Conservation (phyloP, 2,888 invertebrate genomes). For the Bibio marci region DNA sequence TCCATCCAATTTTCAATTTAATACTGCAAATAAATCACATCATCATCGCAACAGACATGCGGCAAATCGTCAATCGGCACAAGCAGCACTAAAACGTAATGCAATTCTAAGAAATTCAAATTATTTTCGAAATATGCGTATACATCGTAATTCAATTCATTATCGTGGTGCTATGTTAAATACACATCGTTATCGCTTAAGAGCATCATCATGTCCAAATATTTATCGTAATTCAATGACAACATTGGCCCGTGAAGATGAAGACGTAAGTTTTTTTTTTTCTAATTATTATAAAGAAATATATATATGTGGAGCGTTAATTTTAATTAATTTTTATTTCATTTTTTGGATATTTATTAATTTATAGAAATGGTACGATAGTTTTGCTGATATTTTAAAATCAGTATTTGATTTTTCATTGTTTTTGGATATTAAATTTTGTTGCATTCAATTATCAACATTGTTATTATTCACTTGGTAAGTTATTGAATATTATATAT, state of each 20-base stretch:
- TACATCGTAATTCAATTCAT: conserved; percentile 66
- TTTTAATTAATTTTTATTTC: conserved; percentile 4
- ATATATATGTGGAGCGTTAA: too few species aligned
- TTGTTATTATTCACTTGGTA: conserved; percentile 82
- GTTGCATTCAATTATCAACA: conserved; percentile 68
- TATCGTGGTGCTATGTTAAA: conserved; percentile 75
- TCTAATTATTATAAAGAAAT: background rate
- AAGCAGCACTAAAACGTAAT: conserved; percentile 20
- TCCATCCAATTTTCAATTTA: background rate
- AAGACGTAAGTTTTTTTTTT: conserved; percentile 44
- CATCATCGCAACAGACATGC: conserved; percentile 10
- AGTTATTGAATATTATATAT: too few species aligned
- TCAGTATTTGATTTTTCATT: conserved; percentile 66
- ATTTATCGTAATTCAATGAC: conserved; percentile 82
- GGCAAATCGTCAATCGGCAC: background rate
- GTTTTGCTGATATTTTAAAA: conserved; percentile 44
- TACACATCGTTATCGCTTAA: conserved; percentile 59
- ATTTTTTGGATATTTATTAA: conserved; percentile 6
- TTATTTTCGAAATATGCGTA: conserved; percentile 48
- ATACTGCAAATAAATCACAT: conserved; percentile 14
- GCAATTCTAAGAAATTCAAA: conserved; percentile 33
- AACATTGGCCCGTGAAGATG: conserved; percentile 56
- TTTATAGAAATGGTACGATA: conserved; percentile 56
- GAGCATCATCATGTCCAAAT: conserved; percentile 83
- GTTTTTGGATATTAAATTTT: conserved; percentile 59